Conservation (phyloP, 2,888 invertebrate genomes). For the Lymantria monacha region DNA sequence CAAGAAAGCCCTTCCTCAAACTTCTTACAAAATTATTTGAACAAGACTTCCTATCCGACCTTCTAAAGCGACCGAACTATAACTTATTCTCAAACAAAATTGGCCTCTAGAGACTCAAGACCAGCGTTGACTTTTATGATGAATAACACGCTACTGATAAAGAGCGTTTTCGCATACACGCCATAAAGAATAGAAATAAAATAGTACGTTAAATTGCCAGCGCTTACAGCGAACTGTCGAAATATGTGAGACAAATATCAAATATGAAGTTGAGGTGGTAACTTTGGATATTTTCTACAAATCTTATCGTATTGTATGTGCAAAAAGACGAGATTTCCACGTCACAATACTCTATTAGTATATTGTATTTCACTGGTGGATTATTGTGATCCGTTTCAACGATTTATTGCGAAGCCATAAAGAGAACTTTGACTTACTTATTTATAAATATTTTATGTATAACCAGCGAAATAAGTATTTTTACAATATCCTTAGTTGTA, state of each 20-base stretch:
- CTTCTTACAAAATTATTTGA: constrained; percentile 76
- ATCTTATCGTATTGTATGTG: constrained; percentile 5
- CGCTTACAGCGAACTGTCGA: constrained; percentile 26
- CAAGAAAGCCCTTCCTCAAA: constrained; percentile 63
- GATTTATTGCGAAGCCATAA: neutral
- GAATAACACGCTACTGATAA: constrained; percentile 40
- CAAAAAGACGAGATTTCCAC: constrained; percentile 2
- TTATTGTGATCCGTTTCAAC: constrained; percentile 18
- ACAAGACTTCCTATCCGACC: constrained; percentile 45
- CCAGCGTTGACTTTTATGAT: constrained; percentile 34
- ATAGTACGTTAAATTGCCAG: constrained; percentile 30
- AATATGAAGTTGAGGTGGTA: constrained; percentile 21
- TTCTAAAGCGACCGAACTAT: constrained; percentile 36
- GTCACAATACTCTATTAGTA: constrained; percentile 22
- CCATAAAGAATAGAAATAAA: constrained; percentile 30
- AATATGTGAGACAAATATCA: constrained; percentile 33
- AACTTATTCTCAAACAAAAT: constrained; percentile 44
- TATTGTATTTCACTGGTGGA: constrained; percentile 21
- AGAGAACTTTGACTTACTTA: neutral
- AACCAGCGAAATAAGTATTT: no score
- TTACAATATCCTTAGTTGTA: no score
- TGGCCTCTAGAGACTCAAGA: constrained; percentile 38
- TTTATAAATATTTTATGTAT: neutral
- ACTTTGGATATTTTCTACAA: constrained; percentile 7
- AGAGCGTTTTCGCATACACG: constrained; percentile 42